Percentiles rank a stretch among this genome's conserved stretches.
Conservation (phyloP, 2,888 invertebrate genomes). For the Cephus runcator region DNA sequence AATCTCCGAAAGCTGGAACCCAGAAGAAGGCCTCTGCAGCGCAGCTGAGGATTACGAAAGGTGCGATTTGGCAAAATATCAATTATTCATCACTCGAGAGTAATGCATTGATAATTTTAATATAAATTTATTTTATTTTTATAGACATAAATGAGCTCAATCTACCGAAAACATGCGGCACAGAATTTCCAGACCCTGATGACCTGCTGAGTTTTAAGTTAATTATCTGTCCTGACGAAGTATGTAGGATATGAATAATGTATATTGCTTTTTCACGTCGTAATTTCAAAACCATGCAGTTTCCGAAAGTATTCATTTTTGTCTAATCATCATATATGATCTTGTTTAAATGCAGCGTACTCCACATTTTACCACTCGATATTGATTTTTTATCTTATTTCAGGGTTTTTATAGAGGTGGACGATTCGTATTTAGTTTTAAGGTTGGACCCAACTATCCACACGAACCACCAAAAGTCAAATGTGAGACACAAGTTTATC, state of each 20-base stretch:
- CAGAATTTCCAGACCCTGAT: conserved; percentile 96
- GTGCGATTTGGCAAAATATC: conserved; percentile 65
- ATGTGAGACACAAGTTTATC: conserved; percentile 97
- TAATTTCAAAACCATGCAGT: not conserved
- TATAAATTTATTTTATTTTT: conserved; percentile 56
- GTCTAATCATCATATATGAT: too few relatives aligned
- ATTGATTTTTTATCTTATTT: conserved; percentile 28
- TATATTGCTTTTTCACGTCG: conserved; percentile 7
- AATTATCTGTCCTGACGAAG: conserved; percentile 96
- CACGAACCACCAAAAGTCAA: conserved; percentile 99
- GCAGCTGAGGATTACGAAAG: conserved; percentile 97
- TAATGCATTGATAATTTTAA: too few relatives aligned
- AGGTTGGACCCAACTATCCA: conserved; percentile 97
- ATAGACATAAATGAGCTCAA: conserved; percentile 97
- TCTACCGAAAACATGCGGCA: conserved; percentile 95
- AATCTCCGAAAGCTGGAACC: conserved; percentile 79
- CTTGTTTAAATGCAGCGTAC: too few relatives aligned
- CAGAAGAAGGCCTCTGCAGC: conserved; percentile 97
- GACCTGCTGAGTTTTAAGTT: conserved; percentile 96
- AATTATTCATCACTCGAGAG: too few relatives aligned
- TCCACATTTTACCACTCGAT: too few relatives aligned
- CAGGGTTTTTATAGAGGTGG: conserved; percentile 95
- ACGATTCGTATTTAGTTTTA: conserved; percentile 95
- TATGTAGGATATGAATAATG: conserved; percentile 52
- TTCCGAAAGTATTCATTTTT: not conserved